A percentile compares a stretch with the other conserved stretches of the same genome.
phyloP scores from a whole-genome alignment of 2,797 vertebrate genomes.

The Paguma larvata region DNA sequence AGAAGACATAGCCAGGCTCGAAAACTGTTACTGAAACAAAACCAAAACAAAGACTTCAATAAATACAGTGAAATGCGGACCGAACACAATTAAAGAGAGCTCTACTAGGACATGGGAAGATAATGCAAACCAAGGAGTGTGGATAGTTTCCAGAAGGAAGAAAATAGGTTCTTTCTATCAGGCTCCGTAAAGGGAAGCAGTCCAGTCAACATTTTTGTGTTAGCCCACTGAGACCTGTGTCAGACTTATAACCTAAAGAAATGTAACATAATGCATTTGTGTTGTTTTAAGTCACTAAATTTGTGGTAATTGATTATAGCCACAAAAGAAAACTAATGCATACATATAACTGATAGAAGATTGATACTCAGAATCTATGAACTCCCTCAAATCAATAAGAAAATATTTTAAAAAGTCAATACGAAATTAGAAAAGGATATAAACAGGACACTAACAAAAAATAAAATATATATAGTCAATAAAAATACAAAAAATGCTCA shows the following conservation, averaged over 20 bases:
- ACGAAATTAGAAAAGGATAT: background rate
- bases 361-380: background rate
- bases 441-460: background rate
- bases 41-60: background rate
- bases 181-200: background rate
- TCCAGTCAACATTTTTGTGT: background rate
- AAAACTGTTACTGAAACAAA: background rate
- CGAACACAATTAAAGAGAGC: background rate
- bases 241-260: background rate
- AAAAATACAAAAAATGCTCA: background rate
- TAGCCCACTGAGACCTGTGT: background rate
- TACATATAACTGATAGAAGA: background rate
- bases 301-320: background rate
- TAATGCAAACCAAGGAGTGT: background rate
- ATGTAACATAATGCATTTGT: background rate
- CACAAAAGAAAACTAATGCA: background rate
- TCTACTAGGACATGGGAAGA: background rate
- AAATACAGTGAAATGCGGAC: background rate
- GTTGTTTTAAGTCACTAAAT: background rate
- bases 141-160: background rate
- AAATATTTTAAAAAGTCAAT: background rate
- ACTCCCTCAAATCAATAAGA: background rate
- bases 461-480: background rate
- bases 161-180: background rate
- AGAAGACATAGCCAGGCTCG: background rate